phyloP scores from a whole-genome alignment of 2,797 vertebrate genomes.

The Melopsittacus undulatus region DNA sequence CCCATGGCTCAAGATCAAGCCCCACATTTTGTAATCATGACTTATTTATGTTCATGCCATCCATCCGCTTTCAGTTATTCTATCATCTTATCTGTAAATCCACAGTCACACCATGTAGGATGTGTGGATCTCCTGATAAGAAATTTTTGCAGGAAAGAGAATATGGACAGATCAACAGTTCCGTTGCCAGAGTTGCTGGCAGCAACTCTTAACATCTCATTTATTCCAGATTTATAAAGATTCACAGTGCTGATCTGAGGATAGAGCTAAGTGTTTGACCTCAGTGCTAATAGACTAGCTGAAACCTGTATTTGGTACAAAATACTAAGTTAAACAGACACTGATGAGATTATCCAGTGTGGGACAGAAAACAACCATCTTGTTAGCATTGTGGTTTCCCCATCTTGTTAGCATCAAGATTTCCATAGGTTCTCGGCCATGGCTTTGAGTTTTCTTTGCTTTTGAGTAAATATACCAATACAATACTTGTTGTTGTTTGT shows the following conservation, averaged over 20 bases:
- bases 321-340: constrained; percentile 20
- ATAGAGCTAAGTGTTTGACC: neutral
- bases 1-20: constrained; percentile 12
- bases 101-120: constrained; percentile 27
- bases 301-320: neutral
- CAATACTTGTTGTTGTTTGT: no score
- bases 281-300: neutral
- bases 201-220: constrained; percentile 63
- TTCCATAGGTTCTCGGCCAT: neutral
- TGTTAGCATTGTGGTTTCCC: neutral
- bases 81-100: constrained; percentile 50
- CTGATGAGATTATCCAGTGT: neutral
- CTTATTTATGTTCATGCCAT: constrained; percentile 39
- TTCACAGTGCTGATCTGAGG: constrained; percentile 40
- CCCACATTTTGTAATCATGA: constrained; percentile 8
- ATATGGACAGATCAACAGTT: constrained; percentile 54
- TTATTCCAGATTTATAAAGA: constrained; percentile 69
- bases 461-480: neutral
- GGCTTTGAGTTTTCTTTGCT: neutral
- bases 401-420: neutral
- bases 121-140: constrained; percentile 66
- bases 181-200: constrained; percentile 59
- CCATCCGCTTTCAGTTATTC: constrained; percentile 42
- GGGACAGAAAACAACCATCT: neutral
- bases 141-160: constrained; percentile 39